Evolutionary conservation across 2,888 invertebrate species (phyloP), one percentile per base, ranked within the genome.

Genomic region (Vannuccia rotundouncinata): DNA sequence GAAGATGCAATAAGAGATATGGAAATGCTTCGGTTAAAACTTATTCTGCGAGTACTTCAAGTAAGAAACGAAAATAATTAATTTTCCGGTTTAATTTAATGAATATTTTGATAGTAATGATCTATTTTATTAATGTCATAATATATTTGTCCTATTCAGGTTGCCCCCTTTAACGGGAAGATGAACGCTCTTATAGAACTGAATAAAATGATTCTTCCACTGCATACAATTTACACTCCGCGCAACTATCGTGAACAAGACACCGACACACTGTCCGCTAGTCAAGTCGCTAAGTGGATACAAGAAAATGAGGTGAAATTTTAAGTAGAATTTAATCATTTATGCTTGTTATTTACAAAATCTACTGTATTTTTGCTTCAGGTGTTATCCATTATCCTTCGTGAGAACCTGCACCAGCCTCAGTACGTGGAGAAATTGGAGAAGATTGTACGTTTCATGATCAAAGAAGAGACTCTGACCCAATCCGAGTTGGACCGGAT

Each of bases 131-230:
- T n/a, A n/a, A n/a, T n/a, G n/a, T n/a, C n/a, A n/a, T n/a, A n/a
- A n/a, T n/a, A 45, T 45, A 10, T 73, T 10, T 29, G 1, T 31
- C 27, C n/a, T 27, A 22, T 97, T 83, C 95, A 95, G 91, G 95
- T 96, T 88, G 95, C 96, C 29, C 96, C 96, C 79, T 98, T 97
- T 88, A 97, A 96, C 89, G 96, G 97, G 59, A 97, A 97, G 91
- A 98, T 98, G 97, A 96, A 96, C 86, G 97, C 97, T 28, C 90
- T 98, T 83, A 96, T 97, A 88, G 97, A 98, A 91, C 95, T 98
- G 81, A 97, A 97, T 89, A 96, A 97, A 90, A 81, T 79, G 2
- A 78, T 78, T 1, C 31, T 59, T 10, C 29, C 59, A 1, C 31
- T 66, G 59, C 29, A 66, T 78, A 27, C 83, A 83, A 31, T 81